Base-by-base conservation (phyloP, 2,113 vertebrate species). In the Oplegnathus fasciatus region DNA sequence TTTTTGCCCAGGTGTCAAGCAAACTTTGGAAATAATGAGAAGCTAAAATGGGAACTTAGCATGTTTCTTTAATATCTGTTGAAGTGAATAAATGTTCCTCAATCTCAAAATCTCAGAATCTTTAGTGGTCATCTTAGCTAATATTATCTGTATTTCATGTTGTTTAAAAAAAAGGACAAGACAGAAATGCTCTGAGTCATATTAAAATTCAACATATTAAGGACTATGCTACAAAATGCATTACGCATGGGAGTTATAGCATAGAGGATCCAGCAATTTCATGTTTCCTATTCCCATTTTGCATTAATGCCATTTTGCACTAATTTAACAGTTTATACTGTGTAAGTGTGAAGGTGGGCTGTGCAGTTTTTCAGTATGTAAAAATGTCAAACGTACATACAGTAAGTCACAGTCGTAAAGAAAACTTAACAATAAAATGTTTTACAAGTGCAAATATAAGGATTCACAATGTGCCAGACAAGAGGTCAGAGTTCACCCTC, bases 21-120 rank as follows among this genome's bases (percentile, higher is more conserved):
- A 74, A 80, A 73, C 42, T 78, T 69, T 60, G 58, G 26, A 78
- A 55, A 64, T 71, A 62, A 6, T 7, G 14, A 46, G 18, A 55
- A 54, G 40, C 26, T n/a, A 6, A 65, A 66, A 68, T 34, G 17
- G 34, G 22, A 68, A 50, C 24, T 52, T 60, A 6, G 26, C 26
- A 14, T 68, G 14, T 24, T 61, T 37, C 55, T 40, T 58, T 42
- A 1, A 71, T 62, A 9, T 71, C 30, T 65, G 20, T 64, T 22
- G 5, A 37, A 52, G 60, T 50, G 30, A 37, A 26, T 61, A 26
- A 32, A 32, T 26, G 1, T 17, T 18, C 10, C 2, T 28, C 24
- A 60, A 34, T 69, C 22, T 78, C 14, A 40, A 40, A 37, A 32
- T 86, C 28, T 78, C 18, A 30, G 48, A 30, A 32, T 87, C 32